A percentile compares a stretch with the other conserved stretches of the same genome.
Evolutionary conservation across 2,797 vertebrate genomes (phyloP).

Genomic region (Otolemur crassicaudatus): DNA sequence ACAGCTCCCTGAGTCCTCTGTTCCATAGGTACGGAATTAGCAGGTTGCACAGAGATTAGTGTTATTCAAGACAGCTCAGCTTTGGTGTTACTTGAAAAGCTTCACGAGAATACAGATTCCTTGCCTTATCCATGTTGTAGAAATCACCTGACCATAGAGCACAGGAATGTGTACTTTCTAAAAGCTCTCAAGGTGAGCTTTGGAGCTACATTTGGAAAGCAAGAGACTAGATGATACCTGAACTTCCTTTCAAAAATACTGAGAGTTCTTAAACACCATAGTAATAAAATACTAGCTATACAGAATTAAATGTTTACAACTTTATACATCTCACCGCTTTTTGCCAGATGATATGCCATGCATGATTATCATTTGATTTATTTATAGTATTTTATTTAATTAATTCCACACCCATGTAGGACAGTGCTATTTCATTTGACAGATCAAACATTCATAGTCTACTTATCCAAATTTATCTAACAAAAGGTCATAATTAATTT

Average conservation of each 20-base stretch:
- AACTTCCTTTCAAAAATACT: background rate
- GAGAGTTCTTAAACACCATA: background rate
- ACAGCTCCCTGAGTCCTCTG: rapidly evolving
- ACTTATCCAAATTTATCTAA: background rate
- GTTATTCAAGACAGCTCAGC: background rate
- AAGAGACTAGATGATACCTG: background rate
- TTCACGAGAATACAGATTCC: background rate
- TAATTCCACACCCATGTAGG: background rate
- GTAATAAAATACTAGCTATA: background rate
- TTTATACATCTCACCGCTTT: background rate
- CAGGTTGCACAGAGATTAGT: background rate
- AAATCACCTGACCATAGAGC: background rate
- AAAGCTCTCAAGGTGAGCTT: background rate
- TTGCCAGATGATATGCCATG: background rate
- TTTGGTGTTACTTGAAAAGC: background rate
- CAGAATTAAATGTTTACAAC: background rate
- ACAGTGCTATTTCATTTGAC: background rate
- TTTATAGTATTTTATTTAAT: background rate
- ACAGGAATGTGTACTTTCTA: background rate
- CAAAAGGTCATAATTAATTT: background rate
- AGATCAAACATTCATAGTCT: background rate
- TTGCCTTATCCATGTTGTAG: background rate
- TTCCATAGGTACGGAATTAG: background rate
- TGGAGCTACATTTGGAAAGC: background rate
- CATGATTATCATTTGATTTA: background rate